Percentiles rank a stretch among this genome's conserved stretches.
phyloP scores from a whole-genome alignment of 2,888 invertebrate species.

The Latheticus oryzae region DNA sequence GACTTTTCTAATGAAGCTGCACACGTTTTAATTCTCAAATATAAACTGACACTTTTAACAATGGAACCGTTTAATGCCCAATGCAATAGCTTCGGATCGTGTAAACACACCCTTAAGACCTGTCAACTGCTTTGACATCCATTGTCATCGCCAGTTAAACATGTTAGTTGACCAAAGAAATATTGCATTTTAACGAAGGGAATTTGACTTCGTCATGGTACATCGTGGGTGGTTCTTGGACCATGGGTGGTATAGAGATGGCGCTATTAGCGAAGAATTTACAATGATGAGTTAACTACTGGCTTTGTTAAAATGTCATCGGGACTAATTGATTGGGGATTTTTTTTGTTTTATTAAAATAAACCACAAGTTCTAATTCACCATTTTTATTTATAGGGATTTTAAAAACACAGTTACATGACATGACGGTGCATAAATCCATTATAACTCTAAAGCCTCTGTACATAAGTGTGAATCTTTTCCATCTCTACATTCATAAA shows the following conservation, averaged over 20 bases:
- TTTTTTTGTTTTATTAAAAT: too few relatives aligned
- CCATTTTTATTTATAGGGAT: constrained; percentile 49
- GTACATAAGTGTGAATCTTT: constrained; percentile 39
- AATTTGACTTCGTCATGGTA: constrained; percentile 51
- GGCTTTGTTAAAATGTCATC: constrained; percentile 34
- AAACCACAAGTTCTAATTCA: constrained; percentile 26
- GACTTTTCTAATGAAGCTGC: constrained; percentile 31
- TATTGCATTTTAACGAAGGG: constrained; percentile 25
- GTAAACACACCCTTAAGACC: constrained; percentile 60
- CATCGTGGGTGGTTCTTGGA: constrained; percentile 53
- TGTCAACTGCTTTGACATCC: constrained; percentile 58
- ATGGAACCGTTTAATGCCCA: constrained; percentile 57
- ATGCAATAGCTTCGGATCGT: constrained; percentile 54
- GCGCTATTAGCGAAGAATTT: constrained; percentile 54
- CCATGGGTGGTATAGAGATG: constrained; percentile 55
- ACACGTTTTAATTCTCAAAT: constrained; percentile 32
- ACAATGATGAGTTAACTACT: constrained; percentile 27
- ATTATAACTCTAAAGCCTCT: constrained; percentile 38
- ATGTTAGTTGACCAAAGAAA: constrained; percentile 32
- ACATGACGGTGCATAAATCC: constrained; percentile 51
- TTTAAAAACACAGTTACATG: constrained; percentile 55
- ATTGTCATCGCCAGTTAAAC: constrained; percentile 55
- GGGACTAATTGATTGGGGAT: constrained; percentile 30
- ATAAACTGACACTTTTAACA: constrained; percentile 48
- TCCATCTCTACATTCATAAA: constrained; percentile 46